phyloP scores from a whole-genome alignment of 2,113 vertebrate genomes.

The Anas platyrhynchos region DNA sequence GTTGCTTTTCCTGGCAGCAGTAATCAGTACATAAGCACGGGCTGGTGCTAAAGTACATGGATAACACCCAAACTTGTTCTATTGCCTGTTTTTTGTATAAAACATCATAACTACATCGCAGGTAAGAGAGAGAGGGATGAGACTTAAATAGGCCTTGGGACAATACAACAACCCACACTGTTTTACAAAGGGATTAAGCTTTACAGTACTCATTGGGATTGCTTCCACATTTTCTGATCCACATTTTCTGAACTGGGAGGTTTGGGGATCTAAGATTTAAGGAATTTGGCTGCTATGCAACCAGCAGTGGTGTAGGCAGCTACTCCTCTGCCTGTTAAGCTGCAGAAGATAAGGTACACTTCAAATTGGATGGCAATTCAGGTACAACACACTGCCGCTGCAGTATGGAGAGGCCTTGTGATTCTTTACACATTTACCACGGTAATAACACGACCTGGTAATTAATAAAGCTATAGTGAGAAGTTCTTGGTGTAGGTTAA shows the following conservation, averaged over 20 bases:
- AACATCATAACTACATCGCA: background rate
- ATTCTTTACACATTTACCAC: background rate
- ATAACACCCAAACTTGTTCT: background rate
- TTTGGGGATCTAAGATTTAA: background rate
- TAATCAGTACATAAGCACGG: fast-evolving
- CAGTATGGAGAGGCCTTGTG: background rate
- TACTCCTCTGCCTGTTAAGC: background rate
- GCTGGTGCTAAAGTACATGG: background rate
- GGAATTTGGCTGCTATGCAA: fast-evolving
- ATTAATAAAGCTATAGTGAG: background rate
- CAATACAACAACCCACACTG: background rate
- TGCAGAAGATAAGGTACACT: background rate
- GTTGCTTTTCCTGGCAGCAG: background rate
- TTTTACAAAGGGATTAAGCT: background rate
- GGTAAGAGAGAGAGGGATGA: background rate
- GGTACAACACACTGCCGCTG: background rate
- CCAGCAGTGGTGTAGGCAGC: background rate
- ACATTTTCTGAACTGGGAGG: background rate
- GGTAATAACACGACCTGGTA: fast-evolving
- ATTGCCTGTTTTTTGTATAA: background rate
- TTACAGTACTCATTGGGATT: background rate
- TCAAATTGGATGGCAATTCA: background rate
- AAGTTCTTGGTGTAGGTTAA: background rate
- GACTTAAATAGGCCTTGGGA: background rate
- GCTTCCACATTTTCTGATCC: background rate